Evolutionary conservation across 2,888 invertebrate species (phyloP), one percentile per base, ranked within the genome.

Genomic region (Stenotaenia linearis): DNA sequence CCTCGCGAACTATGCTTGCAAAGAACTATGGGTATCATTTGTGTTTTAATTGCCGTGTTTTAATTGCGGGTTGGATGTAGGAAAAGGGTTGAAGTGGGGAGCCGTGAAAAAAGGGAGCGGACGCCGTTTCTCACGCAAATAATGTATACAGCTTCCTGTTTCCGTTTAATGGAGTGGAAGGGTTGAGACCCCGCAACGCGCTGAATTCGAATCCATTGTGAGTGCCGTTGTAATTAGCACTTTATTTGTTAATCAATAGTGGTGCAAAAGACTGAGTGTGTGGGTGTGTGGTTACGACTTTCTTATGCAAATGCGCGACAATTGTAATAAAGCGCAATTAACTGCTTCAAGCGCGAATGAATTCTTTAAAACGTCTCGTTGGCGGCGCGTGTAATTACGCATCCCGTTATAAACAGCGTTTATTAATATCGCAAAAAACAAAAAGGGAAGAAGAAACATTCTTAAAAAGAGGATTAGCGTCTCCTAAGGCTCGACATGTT

Each of bases 221-320:
- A 61, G 61, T 61, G 61, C 61, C 61, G 61, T 61, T 61, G 79
- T 79, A 79, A 79, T 79, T 79, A 79, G 79, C 79, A 74, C 74
- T 79, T 79, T 79, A 79, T 79, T 79, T 79, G 79, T 79, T 79
- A 79, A 79, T 79, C 79, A 79, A 79, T 79, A 79, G 78, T 28
- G 30, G 61, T n/a, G 21, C 78, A 23, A 40, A n/a, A 40, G 32
- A 25, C 28, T 32, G 37, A 28, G 28, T 28, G 15, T 21, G 78
- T 77, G 45, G 77, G 28, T 40, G 45, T 28, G 21, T 9, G 32
- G 21, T 30, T 30, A 77, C 77, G 77, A 28, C 45, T 40, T 77
- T 77, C 77, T 77, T 40, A 78, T 78, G 78, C 78, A 56, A 78
- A 78, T 61, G 23, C 18, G 45, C 45, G 45, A 2, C 45, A 45